Evolutionary conservation across 2,888 invertebrate genomes (phyloP), one percentile per base, ranked within the genome.

Genomic region (Acanthosoma haemorrhoidale): DNA sequence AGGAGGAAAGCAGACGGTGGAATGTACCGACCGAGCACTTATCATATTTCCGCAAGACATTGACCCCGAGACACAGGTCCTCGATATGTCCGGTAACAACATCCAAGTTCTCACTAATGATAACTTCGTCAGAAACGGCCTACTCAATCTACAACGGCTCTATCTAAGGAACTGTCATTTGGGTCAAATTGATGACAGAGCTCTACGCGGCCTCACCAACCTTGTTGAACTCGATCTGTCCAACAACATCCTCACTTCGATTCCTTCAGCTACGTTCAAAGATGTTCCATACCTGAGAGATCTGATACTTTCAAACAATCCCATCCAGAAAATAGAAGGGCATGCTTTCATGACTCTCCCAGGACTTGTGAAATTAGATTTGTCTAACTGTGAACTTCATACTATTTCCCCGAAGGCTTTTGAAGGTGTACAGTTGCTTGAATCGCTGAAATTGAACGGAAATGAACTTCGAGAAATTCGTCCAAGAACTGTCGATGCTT

Each of bases 1-100:
- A 82, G 89, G 90, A 77, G 94, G 94, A 76, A 95, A 95, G 81
- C 91, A 92, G 80, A 92, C 94, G 64, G 94, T 94, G 72, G 93
- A 94, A 82, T 95, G 95, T 81, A 87, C 88, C 78, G 89, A 92
- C 80, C 88, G 90, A 71, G 87, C 87, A 71, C 85, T 95, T 75
- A 91, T 91, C 77, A 88, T 89, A 69, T 89, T 95, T 75, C 95
- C 95, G 59, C 89, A 90, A 77, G 88, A 88, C 77, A 89, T 94
- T 75, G 92, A 94, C 80, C 87, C 90, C 43, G 92, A 89, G 76
- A 94, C 94, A 36, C 95, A 95, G 83, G 94, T 95, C 77, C 83
- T 95, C 78, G 93, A 94, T 82, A 86, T 93, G 79, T 92, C 92
- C 75, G 90, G 89, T 74, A 95, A 94, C 81, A 90, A 91, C 80